Evolutionary conservation across 2,888 invertebrate species (phyloP).

Genomic region (Drepanosiphum platanoidis): DNA sequence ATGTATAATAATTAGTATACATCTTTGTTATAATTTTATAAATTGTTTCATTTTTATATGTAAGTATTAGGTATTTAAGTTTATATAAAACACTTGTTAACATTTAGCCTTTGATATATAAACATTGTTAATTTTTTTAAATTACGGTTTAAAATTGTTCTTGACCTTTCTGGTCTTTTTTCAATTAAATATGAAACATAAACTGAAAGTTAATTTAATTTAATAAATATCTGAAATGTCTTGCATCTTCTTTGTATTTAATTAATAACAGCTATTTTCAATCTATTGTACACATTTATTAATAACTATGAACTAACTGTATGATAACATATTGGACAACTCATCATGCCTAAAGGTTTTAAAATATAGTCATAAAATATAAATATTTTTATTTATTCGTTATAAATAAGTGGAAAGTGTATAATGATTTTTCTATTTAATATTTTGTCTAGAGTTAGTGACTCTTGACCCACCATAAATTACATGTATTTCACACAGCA

Average conservation of each 20-base stretch:
- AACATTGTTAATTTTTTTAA: conserved; percentile 47
- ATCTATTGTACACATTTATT: background rate
- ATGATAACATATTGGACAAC: too few relatives aligned
- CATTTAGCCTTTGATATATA: conserved; percentile 5
- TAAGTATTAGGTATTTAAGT: conserved; percentile 9
- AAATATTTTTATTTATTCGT: conserved; percentile 6
- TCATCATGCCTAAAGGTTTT: background rate
- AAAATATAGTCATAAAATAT: background rate
- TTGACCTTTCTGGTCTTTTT: too few relatives aligned
- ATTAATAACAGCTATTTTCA: background rate
- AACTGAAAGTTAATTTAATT: background rate
- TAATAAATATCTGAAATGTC: background rate
- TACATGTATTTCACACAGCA: conserved; percentile 11
- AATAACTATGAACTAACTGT: background rate
- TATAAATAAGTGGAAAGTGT: background rate
- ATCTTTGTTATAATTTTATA: background rate
- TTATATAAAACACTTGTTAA: conserved; percentile 9
- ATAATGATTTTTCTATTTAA: conserved; percentile 18
- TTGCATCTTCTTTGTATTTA: background rate
- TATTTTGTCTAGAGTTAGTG: background rate
- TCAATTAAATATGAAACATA: background rate
- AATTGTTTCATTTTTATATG: conserved; percentile 8
- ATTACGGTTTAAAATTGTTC: conserved; percentile 7
- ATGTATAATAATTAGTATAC: conserved; percentile 38
- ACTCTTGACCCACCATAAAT: conserved; percentile 10